A percentile compares a stretch with the other conserved stretches of the same genome.
Evolutionary conservation across 2,113 vertebrate genomes (phyloP).

Genomic region (Phalacrocorax aristotelis): DNA sequence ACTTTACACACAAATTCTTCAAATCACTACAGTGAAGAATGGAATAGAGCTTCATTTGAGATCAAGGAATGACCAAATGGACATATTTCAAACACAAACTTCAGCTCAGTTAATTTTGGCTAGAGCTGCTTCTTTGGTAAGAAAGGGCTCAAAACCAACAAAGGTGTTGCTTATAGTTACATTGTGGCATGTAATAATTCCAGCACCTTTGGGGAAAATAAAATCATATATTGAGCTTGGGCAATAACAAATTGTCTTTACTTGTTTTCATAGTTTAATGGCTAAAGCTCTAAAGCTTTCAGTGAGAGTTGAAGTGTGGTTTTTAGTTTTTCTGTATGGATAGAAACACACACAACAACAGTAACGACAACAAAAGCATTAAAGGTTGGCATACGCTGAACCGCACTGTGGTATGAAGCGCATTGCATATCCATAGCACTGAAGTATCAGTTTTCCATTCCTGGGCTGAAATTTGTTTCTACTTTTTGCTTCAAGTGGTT

Average conservation of each 20-base stretch:
- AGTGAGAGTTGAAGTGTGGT: slow-evolving; percentile 75
- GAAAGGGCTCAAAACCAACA: slow-evolving; percentile 60
- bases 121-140: slow-evolving; percentile 71
- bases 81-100: slow-evolving; percentile 73
- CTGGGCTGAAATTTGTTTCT: slow-evolving; percentile 77
- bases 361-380: slow-evolving; percentile 57
- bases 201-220: slow-evolving; percentile 61
- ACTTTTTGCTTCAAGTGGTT: slow-evolving; percentile 83
- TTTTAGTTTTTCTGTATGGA: slow-evolving; percentile 78
- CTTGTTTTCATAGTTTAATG: slow-evolving; percentile 71
- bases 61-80: slow-evolving; percentile 70
- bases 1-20: slow-evolving; percentile 68
- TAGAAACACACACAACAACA: slow-evolving; percentile 67
- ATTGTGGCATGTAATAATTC: slow-evolving; percentile 68
- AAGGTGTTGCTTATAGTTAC: slow-evolving; percentile 65
- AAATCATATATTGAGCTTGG: slow-evolving; percentile 58
- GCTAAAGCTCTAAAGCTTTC: slow-evolving; percentile 76
- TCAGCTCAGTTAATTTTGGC: slow-evolving; percentile 75
- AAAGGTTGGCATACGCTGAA: slow-evolving; percentile 79
- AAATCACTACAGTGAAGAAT: slow-evolving; percentile 56
- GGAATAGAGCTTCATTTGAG: slow-evolving; percentile 55
- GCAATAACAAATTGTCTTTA: slow-evolving; percentile 72
- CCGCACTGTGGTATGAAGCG: slow-evolving; percentile 81
- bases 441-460: slow-evolving; percentile 78
- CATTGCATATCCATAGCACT: slow-evolving; percentile 79